Conservation (phyloP, 2,113 vertebrate species). For the Cisticola juncidis region DNA sequence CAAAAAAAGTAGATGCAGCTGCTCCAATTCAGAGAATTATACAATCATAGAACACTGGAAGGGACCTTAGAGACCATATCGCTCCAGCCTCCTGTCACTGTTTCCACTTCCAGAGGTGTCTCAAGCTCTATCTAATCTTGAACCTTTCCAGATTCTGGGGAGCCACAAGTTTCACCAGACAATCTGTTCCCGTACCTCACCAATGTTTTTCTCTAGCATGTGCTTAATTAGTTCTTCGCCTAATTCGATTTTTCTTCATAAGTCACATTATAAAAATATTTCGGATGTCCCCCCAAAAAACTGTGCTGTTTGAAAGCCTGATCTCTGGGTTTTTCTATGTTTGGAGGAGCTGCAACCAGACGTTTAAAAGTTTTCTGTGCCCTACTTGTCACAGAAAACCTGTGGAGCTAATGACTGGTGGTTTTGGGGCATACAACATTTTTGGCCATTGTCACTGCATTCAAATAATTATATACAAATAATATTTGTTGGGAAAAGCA, state of each 20-base stretch:
- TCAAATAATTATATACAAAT: neutral
- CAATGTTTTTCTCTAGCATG: neutral
- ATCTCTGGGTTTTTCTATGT: rapidly evolving
- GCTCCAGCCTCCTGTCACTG: neutral
- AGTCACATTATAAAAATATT: neutral
- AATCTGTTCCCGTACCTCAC: rapidly evolving
- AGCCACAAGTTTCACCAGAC: neutral
- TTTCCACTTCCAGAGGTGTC: neutral
- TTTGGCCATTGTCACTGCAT: neutral
- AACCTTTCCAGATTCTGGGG: neutral
- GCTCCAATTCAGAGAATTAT: neutral
- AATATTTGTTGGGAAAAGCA: rapidly evolving
- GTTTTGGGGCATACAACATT: rapidly evolving
- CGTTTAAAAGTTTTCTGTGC: neutral
- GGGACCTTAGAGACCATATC: neutral
- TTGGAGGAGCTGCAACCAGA: neutral
- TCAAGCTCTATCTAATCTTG: neutral
- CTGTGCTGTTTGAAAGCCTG: rapidly evolving
- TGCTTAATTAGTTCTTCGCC: neutral
- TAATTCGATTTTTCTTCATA: neutral
- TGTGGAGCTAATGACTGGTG: rapidly evolving
- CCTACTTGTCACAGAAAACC: neutral
- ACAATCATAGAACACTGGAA: too few species aligned
- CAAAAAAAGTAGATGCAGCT: neutral
- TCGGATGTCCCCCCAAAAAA: neutral